Base-by-base conservation (phyloP, 2,888 invertebrate species). In the Tridacna gigas region DNA sequence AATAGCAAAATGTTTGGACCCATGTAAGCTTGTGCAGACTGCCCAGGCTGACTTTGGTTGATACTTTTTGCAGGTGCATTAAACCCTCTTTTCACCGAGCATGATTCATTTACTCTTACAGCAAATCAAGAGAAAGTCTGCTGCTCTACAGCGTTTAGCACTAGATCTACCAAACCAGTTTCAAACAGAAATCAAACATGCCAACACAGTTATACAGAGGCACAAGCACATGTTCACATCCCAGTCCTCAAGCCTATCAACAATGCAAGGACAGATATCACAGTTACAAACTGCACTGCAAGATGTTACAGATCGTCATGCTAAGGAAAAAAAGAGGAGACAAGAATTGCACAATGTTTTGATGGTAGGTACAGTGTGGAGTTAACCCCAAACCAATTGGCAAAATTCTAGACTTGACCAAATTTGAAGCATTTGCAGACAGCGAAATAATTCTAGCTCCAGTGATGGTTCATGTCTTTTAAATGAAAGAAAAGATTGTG, bases 301-400 rank as follows among this genome's bases (percentile, higher is more conserved):
- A 25, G 92, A 92, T 60, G 84, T 92, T 22, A 91, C 91, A 37
- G 92, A 93, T 22, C 84, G 91, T 74, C 92, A 92, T 79, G 89
- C 88, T 37, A 91, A 90, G 78, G 93, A 93, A 81, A 93, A 92
- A 78, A 91, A 91, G 69, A 84, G 92, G 11, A 77, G 93, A 77
- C 92, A 92, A 78, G 90, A 92, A 56, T 89, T 93, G 12, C 93
- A 93, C 83, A 93, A 93, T 80, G 82, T 90, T n/a, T 86, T 93
- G 18, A 93, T 93, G 93, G 93, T 93, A 79, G 82, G 37, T 37
- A 37, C 37, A 37, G 37, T 7, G 2, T 37, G 2, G 37, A 37
- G 7, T 37, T 7, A 37, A 4, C 2, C 7, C 37, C 7, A 4
- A 4, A 37, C 7, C 37, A 37, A 37, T 37, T 4, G 7, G 37